These are phyloP conservation scores for Lepas anatifera DNA, from an alignment of 2,888 invertebrate genomes.

Conservation along the genomic window DNA sequence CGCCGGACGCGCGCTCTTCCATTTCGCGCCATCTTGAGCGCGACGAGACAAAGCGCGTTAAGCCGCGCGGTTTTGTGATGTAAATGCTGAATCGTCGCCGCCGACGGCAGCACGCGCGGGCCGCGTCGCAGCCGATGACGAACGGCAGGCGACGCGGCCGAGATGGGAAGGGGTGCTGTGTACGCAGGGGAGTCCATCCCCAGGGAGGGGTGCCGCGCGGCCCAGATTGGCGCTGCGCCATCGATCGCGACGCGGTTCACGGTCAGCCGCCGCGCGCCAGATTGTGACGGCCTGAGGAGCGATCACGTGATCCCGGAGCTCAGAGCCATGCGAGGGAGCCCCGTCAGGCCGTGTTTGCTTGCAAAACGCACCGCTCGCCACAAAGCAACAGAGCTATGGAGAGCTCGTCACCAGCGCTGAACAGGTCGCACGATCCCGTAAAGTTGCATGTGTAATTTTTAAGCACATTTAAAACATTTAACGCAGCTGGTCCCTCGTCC, in stretches of 20 bases:
- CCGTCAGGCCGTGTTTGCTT: no score
- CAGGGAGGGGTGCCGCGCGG: neutral
- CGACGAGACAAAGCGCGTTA: neutral
- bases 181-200: neutral
- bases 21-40: conserved; percentile 1
- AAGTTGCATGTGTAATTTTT: no score
- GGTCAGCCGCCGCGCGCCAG: neutral
- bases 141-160: neutral
- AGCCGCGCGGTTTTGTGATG: neutral
- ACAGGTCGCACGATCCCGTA: no score
- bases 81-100: neutral
- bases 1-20: neutral
- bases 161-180: neutral
- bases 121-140: neutral
- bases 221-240: neutral
- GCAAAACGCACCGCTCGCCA: no score
- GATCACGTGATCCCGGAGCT: no score
- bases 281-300: neutral
- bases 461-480: no score
- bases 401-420: no score
- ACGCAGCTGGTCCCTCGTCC: no score
- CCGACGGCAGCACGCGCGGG: neutral
- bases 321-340: no score
- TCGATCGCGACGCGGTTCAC: neutral
- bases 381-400: no score